These are phyloP conservation scores for Atherinosoma microstoma DNA, from an alignment of 2,797 vertebrate species.

Conservation along the genomic window DNA sequence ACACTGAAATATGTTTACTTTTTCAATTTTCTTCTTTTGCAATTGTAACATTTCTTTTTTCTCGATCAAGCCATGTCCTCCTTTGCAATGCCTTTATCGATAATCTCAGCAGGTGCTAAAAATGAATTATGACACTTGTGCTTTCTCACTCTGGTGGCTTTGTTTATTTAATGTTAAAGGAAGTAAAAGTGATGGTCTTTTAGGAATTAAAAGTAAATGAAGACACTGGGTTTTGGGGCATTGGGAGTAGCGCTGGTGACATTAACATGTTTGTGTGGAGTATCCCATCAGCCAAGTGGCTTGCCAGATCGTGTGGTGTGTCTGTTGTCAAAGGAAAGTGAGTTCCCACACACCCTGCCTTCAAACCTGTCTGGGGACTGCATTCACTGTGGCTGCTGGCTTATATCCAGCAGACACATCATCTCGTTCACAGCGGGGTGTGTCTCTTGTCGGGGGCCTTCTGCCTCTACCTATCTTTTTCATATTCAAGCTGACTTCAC, in stretches of 20 bases:
- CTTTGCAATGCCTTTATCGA: slow-evolving; percentile 36
- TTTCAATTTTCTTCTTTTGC: neutral
- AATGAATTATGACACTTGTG: slow-evolving; percentile 22
- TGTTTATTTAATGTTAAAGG: slow-evolving; percentile 32
- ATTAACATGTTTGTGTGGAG: slow-evolving; percentile 52
- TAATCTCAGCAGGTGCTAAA: slow-evolving; percentile 48
- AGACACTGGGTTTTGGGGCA: slow-evolving; percentile 58
- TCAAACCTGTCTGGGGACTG: slow-evolving; percentile 30
- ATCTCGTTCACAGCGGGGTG: slow-evolving; percentile 46
- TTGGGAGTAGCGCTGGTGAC: slow-evolving; percentile 64
- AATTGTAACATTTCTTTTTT: slow-evolving; percentile 5
- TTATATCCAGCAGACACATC: slow-evolving; percentile 58
- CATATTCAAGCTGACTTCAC: slow-evolving; percentile 12
- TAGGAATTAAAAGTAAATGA: slow-evolving; percentile 67
- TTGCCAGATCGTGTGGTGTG: slow-evolving; percentile 51
- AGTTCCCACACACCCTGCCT: slow-evolving; percentile 50
- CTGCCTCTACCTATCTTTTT: neutral
- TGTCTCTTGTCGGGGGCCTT: slow-evolving; percentile 24
- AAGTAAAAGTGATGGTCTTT: slow-evolving; percentile 31
- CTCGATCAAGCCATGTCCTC: slow-evolving; percentile 10
- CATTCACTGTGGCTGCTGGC: slow-evolving; percentile 48
- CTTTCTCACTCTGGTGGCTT: slow-evolving; percentile 47
- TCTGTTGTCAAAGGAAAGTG: slow-evolving; percentile 59
- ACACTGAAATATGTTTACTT: neutral
- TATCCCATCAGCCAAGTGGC: slow-evolving; percentile 66